Evolutionary conservation across 2,797 vertebrate species (phyloP), one percentile per base, ranked within the genome.

Genomic region (Erpetoichthys calabaricus): DNA sequence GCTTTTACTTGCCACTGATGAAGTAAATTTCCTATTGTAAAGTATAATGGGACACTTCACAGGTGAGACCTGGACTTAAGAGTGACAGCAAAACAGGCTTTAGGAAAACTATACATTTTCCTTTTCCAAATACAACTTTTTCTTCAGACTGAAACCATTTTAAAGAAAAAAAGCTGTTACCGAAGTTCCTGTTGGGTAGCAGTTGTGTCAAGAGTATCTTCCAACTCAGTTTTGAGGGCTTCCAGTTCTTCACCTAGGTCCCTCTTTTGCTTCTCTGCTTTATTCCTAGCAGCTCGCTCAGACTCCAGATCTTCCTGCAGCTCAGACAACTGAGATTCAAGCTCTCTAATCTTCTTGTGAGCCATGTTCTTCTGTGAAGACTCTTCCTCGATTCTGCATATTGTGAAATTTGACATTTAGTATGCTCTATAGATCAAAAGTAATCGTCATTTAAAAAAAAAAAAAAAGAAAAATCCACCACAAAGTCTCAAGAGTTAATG

Each of bases 241-340:
- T 99, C 96, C 59, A 99, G 82, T 77, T 99, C 96, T 61, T 98
- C 95, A 43, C 94, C 94, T 3, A 99, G 86, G 70, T 98, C 95
- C 25, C 95, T 71, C 50, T 93, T 93, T 72, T 94, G 91, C 63
- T 98, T 98, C 72, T 99, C 96, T 0, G 95, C 96, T 74, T 99
- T 99, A 64, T 82, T 67, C 4, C 96, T 89, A 2, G 83, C 84
- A 7, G 80, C 81, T 51, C 79, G 78, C 78, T 99, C 96, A 8
- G 97, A 87, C n/a, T 99, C 96, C 65, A 99, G 65, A 65, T 99
- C 96, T 68, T 99, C 96, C 73, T 97, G 92, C 51, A 99, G 84
- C 51, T 99, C 96, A 0, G 90, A 89, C 63, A 98, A 82, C 79
- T 97, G 96, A 6, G 95, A 90, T 69, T 99, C 94, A 3, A 98